Evolutionary conservation across 2,888 invertebrate genomes (phyloP).

Genomic region (Tillus elongatus): DNA sequence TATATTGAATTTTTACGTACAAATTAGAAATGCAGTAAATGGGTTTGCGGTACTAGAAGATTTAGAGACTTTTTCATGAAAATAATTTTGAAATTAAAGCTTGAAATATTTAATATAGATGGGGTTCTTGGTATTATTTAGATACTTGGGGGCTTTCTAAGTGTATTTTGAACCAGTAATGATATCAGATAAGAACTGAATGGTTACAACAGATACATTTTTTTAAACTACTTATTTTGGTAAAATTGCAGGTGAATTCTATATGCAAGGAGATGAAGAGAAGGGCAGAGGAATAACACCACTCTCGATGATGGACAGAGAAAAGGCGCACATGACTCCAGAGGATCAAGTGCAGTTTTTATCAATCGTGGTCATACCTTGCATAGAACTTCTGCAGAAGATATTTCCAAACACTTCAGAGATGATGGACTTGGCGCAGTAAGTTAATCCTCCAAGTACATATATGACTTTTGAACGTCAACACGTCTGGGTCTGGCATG

Average conservation of each 20-base stretch:
- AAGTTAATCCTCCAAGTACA: constrained; percentile 20
- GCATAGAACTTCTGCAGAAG: constrained; percentile 46
- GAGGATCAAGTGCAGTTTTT: constrained; percentile 57
- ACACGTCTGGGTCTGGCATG: background rate
- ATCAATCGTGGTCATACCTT: constrained; percentile 51
- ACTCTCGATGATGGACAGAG: constrained; percentile 55
- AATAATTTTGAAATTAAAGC: too few relatives aligned
- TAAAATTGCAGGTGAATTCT: constrained; percentile 39
- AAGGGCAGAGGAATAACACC: constrained; percentile 51
- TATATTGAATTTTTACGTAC: too few relatives aligned
- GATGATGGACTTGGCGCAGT: constrained; percentile 48
- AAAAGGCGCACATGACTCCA: constrained; percentile 48
- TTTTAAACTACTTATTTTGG: too few relatives aligned
- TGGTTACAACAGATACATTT: too few relatives aligned
- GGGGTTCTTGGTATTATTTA: too few relatives aligned
- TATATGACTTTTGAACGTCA: background rate
- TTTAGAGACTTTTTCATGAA: too few relatives aligned
- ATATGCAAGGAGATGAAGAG: constrained; percentile 50
- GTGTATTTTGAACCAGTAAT: too few relatives aligned
- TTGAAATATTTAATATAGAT: too few relatives aligned
- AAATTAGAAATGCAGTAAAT: too few relatives aligned
- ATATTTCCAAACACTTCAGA: constrained; percentile 47
- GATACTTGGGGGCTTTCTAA: too few relatives aligned
- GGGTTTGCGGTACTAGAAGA: too few relatives aligned
- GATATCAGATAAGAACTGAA: too few relatives aligned